Base-by-base conservation (phyloP, 2,888 invertebrate genomes). In the Drosophila borealis region DNA sequence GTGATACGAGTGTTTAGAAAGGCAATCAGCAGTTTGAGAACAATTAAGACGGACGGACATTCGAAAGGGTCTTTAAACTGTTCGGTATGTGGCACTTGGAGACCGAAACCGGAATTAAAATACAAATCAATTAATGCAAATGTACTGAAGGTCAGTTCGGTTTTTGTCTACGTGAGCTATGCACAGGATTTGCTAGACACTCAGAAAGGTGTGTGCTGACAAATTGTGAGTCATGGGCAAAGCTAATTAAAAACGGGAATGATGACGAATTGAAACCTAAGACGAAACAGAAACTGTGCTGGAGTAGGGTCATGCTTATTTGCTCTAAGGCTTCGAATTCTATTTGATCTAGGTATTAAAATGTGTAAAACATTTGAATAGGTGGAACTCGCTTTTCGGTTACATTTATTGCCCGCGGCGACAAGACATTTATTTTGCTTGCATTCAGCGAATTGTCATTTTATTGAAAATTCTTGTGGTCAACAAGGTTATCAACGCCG, bases 401-500 rank as follows among this genome's bases (percentile, higher is more conserved):
- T 79, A 64, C 63, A 61, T 66, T 84, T 81, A 67, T 72, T 65
- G 67, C 82, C 67, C n/a, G 62, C 50, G 65, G 86, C 68, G 69
- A 60, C 61, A 48, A 61, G 61, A 56, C 70, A 88, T 81, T 60
- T 79, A 74, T 75, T 57, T 44, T 25, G 64, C 61, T 57, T 56
- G 57, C 73, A 55, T 57, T 71, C 69, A 68, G 54, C 67, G 68
- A 74, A 74, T 70, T 85, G 79, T 76, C 74, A 77, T 81, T 85
- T 74, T 45, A 69, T 69, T 81, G 69, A 57, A 77, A 84, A 74
- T 72, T 77, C 79, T 82, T 82, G 82, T 70, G 89, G 85, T 82
- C 89, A 88, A 87, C 85, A 85, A 89, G 87, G 89, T 85, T 88
- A 88, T 85, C 89, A 82, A 72, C 29, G 70, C 53, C 17, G 29